A percentile compares a stretch with the other conserved stretches of the same genome.
Conservation (phyloP, 2,113 vertebrate genomes). For the Monopterus albus region DNA sequence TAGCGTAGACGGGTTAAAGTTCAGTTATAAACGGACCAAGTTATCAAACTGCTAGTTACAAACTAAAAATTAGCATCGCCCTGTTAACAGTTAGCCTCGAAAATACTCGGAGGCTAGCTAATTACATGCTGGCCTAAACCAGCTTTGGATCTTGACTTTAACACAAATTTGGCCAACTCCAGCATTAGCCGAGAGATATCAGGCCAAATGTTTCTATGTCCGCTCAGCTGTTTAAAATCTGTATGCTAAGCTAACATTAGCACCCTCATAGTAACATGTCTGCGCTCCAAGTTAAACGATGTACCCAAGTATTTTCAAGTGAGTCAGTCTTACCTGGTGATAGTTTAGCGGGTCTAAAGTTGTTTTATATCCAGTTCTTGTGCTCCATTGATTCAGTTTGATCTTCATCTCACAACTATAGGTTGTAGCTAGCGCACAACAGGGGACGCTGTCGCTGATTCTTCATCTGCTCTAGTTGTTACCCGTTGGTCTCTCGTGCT, state of each 20-base stretch:
- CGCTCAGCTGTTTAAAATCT: neutral
- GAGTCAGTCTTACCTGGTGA: constrained; percentile 38
- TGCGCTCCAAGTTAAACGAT: neutral
- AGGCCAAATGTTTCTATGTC: constrained; percentile 62
- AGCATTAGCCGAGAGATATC: constrained; percentile 15
- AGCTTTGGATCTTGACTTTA: too few species aligned
- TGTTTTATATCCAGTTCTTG: constrained; percentile 23
- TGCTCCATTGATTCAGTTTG: constrained; percentile 51
- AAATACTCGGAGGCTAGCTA: neutral
- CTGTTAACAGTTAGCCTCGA: neutral
- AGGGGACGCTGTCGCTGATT: neutral
- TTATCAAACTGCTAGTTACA: neutral
- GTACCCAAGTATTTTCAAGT: neutral
- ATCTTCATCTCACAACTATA: constrained; percentile 21
- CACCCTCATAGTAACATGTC: too few species aligned
- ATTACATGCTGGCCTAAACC: neutral
- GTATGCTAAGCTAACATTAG: constrained; percentile 8
- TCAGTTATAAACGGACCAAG: too few species aligned
- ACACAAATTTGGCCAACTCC: constrained; percentile 24
- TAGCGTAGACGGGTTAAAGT: too few species aligned
- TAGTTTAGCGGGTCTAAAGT: neutral
- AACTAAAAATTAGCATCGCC: neutral
- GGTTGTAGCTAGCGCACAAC: neutral
- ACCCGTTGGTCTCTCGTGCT: too few species aligned
- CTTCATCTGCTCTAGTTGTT: neutral